Evolutionary conservation across 1,140 invertebrate genomes (phyloP), one percentile per base, ranked within the genome.

Genomic region (Lucilia cuprina): DNA sequence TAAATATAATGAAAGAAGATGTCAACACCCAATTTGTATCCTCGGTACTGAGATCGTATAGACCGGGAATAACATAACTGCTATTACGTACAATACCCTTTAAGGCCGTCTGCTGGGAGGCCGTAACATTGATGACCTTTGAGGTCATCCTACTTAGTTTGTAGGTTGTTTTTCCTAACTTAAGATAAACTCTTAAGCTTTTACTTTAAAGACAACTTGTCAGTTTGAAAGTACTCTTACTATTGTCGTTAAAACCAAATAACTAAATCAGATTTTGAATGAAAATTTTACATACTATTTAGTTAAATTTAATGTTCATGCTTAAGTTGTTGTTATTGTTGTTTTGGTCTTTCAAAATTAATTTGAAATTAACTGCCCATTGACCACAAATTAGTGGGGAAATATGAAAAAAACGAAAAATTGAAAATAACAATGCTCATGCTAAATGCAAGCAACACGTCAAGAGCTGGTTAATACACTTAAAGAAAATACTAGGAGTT

Each of bases 1-100:
- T 98, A 89, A 98, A 98, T 84, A 99, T 98, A 86, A 98, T 98
- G 88, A 99, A 98, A 2, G 96, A 96, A 82, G 96, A 97, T 0
- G 97, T 97, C 30, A 98, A 93, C 75, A 98, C 96, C 97, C 97
- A 98, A 85, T 95, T 96, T 17, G 96, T 96, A 86, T 99, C 97
- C 91, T 98, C 97, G 0, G 95, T 92, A 84, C 94, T 93, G 50
- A 93, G 91, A 87, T 92, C 47, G 86, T 93, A 85, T 82, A 92
- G 85, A 86, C 93, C 85, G 84, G 93, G 86, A 90, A 91, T 91
- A 1, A 91, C 89, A 89, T 91, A 91, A 74, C 87, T 90, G 82
- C 88, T 89, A 47, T 91, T 91, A 17, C 89, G 85, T 9, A 83
- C 30, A 1, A 87, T 47, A 21, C 87, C 86, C 34, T 89, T 88